These are phyloP conservation scores for Fukomys damarensis DNA, from an alignment of 2,113 vertebrate genomes.

Conservation along the genomic window DNA sequence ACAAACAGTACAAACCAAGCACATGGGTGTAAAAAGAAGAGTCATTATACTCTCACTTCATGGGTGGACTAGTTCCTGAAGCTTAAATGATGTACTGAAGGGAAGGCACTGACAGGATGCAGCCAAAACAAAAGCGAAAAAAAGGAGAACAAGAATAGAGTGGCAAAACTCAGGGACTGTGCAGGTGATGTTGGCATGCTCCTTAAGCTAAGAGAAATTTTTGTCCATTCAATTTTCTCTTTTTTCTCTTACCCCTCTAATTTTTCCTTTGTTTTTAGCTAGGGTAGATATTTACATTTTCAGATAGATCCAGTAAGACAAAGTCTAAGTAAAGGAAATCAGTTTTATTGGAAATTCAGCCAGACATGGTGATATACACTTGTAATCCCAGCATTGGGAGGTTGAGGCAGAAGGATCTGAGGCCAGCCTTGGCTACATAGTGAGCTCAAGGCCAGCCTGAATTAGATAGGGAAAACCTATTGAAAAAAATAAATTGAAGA, in stretches of 20 bases:
- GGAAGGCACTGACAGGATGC: not conserved
- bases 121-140: not conserved
- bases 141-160: not conserved
- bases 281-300: not conserved
- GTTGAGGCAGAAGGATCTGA: not conserved
- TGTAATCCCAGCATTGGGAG: not conserved
- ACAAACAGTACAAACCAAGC: not conserved
- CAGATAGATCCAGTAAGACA: not conserved
- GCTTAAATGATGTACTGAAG: not conserved
- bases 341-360: not conserved
- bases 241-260: not conserved
- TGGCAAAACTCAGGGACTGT: not conserved
- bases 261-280: not conserved
- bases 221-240: not conserved
- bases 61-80: not conserved
- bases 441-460: not conserved
- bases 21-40: not conserved
- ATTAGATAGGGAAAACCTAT: not conserved
- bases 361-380: not conserved
- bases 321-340: not conserved
- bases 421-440: not conserved
- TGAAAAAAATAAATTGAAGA: not conserved
- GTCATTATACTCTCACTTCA: not conserved
- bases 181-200: not conserved
- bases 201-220: not conserved